Base-by-base conservation (phyloP, 2,113 vertebrate species). In the Riparia riparia region DNA sequence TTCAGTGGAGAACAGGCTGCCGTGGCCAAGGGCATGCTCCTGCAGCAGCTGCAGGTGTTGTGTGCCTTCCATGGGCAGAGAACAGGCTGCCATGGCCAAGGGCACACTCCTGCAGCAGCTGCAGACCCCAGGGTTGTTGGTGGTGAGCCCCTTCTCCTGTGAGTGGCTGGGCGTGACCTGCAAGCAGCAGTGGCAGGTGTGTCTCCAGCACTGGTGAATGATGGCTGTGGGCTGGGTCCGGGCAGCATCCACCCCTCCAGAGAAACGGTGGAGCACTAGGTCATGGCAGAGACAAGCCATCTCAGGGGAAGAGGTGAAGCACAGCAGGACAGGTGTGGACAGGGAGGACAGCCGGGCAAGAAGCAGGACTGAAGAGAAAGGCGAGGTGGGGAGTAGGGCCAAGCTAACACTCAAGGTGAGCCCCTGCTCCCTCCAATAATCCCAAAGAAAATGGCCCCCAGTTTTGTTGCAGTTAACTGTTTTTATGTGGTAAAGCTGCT, bases 201-300 rank as follows among this genome's bases (percentile, higher is more conserved):
- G 8, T 20, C 45, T 8, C 12, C 2, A 4, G 45, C 66, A 19
- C 6, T 8, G 22, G 44, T 2, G 6, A 26, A 10, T 2, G 6
- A 19, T 2, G 32, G 22, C 64, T 6, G 31, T 3, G 42, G 42
- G 41, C 14, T 42, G 41, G 41, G 41, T 37, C 37, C 6, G 42
- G 42, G 39, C 69, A n/a, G 29, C 3, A 5, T 2, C 12, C 26
- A 11, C 7, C 19, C 7, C 31, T 16, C 6, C 50, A 10, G 32
- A 18, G 32, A 17, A 9, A 18, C 9, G 14, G 60, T 6, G 3
- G 15, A 45, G 19, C 60, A 4, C 49, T 3, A 0, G 39, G 26
- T 7, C 0, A 1, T 12, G 1, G 1, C 1, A 1, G 32, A 1
- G 3, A 17, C 3, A 13, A 3, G 18, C 18, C 14, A 12, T 24